Conservation (phyloP, 1,140 invertebrate genomes). For the Nymphalis io region DNA sequence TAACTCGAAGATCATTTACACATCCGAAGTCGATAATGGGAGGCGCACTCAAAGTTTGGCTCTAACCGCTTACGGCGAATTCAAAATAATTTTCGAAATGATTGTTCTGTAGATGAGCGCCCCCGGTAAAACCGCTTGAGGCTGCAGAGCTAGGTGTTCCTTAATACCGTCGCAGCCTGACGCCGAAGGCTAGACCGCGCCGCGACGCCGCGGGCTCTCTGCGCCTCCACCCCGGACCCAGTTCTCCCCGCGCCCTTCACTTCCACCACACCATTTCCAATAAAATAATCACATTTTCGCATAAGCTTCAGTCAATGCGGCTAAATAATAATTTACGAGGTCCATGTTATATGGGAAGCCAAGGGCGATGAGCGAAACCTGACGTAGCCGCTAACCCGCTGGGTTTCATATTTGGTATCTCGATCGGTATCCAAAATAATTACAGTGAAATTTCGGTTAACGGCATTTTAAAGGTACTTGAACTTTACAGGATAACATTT, state of each 20-base stretch:
- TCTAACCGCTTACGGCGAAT: conserved; percentile 45
- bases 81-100: conserved; percentile 70
- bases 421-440: conserved; percentile 29
- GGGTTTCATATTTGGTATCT: conserved; percentile 25
- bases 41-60: conserved; percentile 6
- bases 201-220: conserved; percentile 30
- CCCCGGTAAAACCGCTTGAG: conserved; percentile 46
- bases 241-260: conserved; percentile 1
- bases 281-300: conserved; percentile 25
- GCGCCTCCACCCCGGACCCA: conserved; percentile 1
- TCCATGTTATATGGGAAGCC: conserved; percentile 44
- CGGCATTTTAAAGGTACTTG: conserved; percentile 18
- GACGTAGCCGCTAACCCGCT: conserved; percentile 27
- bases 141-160: conserved; percentile 57
- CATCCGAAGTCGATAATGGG: neutral
- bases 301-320: conserved; percentile 41
- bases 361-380: conserved; percentile 39
- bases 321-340: conserved; percentile 48
- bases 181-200: conserved; percentile 29
- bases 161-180: conserved; percentile 49
- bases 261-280: conserved; percentile 5
- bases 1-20: conserved; percentile 1
- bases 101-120: conserved; percentile 66
- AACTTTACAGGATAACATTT: conserved; percentile 13
- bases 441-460: conserved; percentile 24